phyloP scores from a whole-genome alignment of 1,140 invertebrate species.

The Zaprionus kolodkinae region DNA sequence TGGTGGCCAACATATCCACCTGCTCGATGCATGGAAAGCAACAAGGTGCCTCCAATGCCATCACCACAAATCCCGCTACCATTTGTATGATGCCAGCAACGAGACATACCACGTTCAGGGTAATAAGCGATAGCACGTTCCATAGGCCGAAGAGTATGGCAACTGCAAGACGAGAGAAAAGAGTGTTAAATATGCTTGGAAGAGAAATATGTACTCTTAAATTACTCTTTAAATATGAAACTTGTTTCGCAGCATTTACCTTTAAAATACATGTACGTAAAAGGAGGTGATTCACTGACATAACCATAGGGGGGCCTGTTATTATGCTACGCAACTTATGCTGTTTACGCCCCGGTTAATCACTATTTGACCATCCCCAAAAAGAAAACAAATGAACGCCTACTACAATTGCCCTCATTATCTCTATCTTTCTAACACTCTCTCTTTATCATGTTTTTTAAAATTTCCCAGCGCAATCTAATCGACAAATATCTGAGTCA shows the following conservation, averaged over 20 bases:
- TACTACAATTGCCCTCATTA: constrained; percentile 41
- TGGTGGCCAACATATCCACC: constrained; percentile 92
- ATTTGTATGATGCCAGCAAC: constrained; percentile 95
- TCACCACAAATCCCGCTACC: constrained; percentile 93
- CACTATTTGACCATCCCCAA: constrained; percentile 7
- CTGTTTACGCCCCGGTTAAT: background rate
- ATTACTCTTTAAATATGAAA: background rate
- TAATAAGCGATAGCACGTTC: constrained; percentile 90
- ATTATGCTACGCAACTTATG: background rate
- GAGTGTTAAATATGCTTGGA: background rate
- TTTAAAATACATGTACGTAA: background rate
- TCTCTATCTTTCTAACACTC: background rate
- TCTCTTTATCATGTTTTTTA: background rate
- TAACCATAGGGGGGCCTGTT: background rate
- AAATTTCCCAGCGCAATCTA: constrained; percentile 54
- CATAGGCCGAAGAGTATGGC: constrained; percentile 94
- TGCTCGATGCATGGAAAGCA: constrained; percentile 97
- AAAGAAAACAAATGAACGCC: constrained; percentile 28
- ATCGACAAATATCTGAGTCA: constrained; percentile 64
- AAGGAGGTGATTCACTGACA: background rate
- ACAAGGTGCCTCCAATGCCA: constrained; percentile 96
- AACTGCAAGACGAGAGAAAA: constrained; percentile 86
- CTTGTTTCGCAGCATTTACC: background rate
- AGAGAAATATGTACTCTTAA: background rate
- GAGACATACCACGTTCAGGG: constrained; percentile 88